A percentile compares a stretch with the other conserved stretches of the same genome.
Evolutionary conservation across 2,797 vertebrate species (phyloP).

Genomic region (Enteromius unitaeniatus): DNA sequence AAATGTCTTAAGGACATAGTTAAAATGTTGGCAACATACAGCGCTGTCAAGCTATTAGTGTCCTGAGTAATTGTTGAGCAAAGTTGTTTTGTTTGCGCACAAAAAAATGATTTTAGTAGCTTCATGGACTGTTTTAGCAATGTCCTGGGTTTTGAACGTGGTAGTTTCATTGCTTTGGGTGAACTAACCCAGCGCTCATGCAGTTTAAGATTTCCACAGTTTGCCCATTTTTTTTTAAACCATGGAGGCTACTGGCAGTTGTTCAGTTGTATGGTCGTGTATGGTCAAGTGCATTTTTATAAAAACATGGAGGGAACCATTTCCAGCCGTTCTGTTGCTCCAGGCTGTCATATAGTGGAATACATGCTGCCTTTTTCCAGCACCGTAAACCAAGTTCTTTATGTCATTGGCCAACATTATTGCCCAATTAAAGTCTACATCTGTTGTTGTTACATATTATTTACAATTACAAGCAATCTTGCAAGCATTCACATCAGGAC

Average conservation of each 20-base stretch:
- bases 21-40: neutral
- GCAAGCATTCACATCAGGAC: neutral
- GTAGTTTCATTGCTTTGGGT: neutral
- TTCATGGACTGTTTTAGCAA: neutral
- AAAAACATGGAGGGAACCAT: constrained; percentile 1
- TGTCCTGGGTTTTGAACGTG: neutral
- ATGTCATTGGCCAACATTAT: constrained; percentile 25
- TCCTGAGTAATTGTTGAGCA: too few relatives aligned
- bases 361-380: constrained; percentile 29
- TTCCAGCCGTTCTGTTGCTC: constrained; percentile 19
- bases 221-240: constrained; percentile 25
- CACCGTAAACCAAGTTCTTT: constrained; percentile 25
- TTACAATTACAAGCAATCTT: constrained; percentile 16
- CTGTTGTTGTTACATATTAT: constrained; percentile 18
- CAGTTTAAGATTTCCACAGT: neutral
- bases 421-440: constrained; percentile 34
- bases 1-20: neutral
- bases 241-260: constrained; percentile 1
- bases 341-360: constrained; percentile 15
- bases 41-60: too few relatives aligned
- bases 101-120: neutral
- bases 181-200: neutral
- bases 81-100: too few relatives aligned
- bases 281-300: constrained; percentile 31
- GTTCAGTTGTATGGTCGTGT: constrained; percentile 16